Base-by-base conservation (phyloP, 2,888 invertebrate species). In the Eledona agricola region DNA sequence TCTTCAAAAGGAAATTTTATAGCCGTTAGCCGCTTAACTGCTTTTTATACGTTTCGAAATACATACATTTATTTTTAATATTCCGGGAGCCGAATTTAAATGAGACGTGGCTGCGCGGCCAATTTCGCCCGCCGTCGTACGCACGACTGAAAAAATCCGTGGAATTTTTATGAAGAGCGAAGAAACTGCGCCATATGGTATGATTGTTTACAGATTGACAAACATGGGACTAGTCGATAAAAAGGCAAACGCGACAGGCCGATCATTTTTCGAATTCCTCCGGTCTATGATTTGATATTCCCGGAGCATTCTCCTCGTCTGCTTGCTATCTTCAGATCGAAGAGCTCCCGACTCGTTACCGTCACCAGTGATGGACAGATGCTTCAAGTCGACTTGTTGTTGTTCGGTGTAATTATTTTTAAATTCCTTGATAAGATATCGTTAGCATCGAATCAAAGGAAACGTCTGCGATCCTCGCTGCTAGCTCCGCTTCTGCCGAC, bases 341-440 rank as follows among this genome's bases (percentile, higher is more conserved):
- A 42, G 37, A 54, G 54, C 54, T 64, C 57, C 61, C 62, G 62
- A 62, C 66, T 70, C 64, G 67, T 70, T 65, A 66, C 58, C 58
- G 58, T 55, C 57, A 59, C 58, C 66, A 61, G 65, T 73, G 73
- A 73, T 71, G 70, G 72, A 73, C 72, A 65, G 69, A 69, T 69
- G 71, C 64, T 64, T 67, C 69, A 60, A 51, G 59, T 62, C 65
- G 58, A 64, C 51, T 40, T 53, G 49, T 49, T 65, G 67, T 61
- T 67, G 66, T 67, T 68, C 67, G 63, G 56, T 66, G 71, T 73
- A 73, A 73, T 74, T 74, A 74, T 74, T 74, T 72, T 73, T 72
- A 72, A 74, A 73, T 72, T 72, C 72, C 67, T 70, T 70, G 72
- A 73, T 73, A 73, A 72, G 70, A 63, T 72, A 73, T 72, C 72